Evolutionary conservation across 2,113 vertebrate species (phyloP).

Genomic region (Menidia beryllina): DNA sequence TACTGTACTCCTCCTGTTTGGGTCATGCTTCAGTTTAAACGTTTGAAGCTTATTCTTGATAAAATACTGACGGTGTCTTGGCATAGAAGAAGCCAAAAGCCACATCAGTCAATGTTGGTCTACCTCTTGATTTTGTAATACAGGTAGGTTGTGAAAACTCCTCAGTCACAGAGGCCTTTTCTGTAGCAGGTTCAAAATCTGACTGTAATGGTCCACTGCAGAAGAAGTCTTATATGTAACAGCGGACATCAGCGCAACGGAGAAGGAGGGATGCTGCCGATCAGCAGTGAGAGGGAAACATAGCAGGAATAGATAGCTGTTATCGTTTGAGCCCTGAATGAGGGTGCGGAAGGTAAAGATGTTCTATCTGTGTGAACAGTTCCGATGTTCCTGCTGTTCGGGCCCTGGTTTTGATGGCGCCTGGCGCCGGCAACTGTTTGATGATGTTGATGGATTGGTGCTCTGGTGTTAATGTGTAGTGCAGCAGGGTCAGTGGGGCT

Average conservation of each 20-base stretch:
- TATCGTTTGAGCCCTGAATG: too few species aligned
- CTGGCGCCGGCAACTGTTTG: conserved; percentile 63
- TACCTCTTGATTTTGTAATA: too few species aligned
- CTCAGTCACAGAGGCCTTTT: background rate
- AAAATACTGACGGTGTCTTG: too few species aligned
- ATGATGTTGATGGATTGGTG: conserved; percentile 71
- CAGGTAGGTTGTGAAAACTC: background rate
- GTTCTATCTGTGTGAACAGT: conserved; percentile 16
- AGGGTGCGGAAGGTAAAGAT: too few species aligned
- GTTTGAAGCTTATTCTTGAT: too few species aligned
- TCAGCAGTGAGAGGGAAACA: too few species aligned
- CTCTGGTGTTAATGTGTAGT: conserved; percentile 65
- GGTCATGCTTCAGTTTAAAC: too few species aligned
- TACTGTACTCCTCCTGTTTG: background rate
- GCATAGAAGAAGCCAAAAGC: too few species aligned
- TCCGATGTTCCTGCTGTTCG: conserved; percentile 34
- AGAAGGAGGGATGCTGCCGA: background rate
- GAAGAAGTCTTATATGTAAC: background rate
- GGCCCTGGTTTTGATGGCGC: conserved; percentile 50
- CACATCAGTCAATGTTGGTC: background rate
- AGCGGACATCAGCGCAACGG: background rate
- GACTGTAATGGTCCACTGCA: background rate
- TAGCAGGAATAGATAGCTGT: too few species aligned
- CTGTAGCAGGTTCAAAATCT: background rate
- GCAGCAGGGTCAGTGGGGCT: conserved; percentile 17